Evolutionary conservation across 2,797 vertebrate genomes (phyloP), one percentile per base, ranked within the genome.

Genomic region (Tiaroga cobitis): DNA sequence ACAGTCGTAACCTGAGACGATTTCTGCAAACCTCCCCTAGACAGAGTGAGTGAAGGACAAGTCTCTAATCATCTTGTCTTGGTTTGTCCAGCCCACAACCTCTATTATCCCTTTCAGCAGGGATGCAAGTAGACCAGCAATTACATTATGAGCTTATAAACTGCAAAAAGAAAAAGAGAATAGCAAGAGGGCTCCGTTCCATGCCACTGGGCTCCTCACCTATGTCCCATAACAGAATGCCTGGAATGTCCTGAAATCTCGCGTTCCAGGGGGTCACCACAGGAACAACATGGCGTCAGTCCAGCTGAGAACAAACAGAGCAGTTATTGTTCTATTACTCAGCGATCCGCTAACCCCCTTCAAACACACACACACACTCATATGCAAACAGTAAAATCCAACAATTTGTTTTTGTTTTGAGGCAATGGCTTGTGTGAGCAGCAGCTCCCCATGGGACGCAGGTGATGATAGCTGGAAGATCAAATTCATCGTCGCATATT

Each of bases 241-340:
- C 83, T 87, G 92, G 93, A 94, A 95, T 94, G 92, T 87, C 87
- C 83, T 68, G 74, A 85, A 43, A 89, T 89, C 90, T 87, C 82
- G 78, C 87, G 86, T 87, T 90, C 85, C 88, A 84, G 86, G 87
- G 90, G 92, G 91, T 89, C 89, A 88, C 89, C 86, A 89, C 16
- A 90, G 88, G 70, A 93, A 91, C 87, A 85, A 86, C 87, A 84
- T 24, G 87, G 90, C 78, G 80, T 91, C 76, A 54, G 78, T 90
- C 82, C 70, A 72, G 81, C 88, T 87, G 32, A 89, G 87, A 82
- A 75, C 75, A 85, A 90, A 95, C 93, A 95, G 87, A 90, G 92
- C 88, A 13, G 75, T 89, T 84, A 92, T 93, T 95, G 94, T 95
- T 92, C 84, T 70, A 63, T 39, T 88, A 92, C 89, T 90, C 90